These are phyloP conservation scores for Solenopsis invicta DNA, from an alignment of 1,140 invertebrate genomes.

Conservation along the genomic window DNA sequence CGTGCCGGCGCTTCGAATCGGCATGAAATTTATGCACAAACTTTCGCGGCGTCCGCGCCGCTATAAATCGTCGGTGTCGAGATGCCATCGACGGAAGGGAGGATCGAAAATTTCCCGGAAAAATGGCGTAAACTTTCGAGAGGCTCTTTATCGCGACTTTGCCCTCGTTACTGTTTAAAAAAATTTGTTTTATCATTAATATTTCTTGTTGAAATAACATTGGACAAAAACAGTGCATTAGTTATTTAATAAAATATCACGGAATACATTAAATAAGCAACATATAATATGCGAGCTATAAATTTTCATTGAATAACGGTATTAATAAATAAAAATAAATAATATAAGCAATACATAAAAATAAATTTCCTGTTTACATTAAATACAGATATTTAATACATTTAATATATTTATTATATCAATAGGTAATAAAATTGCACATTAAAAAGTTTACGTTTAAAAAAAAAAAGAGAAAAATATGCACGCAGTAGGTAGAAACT, in stretches of 20 bases:
- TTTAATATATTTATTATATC: not conserved
- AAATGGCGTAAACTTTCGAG: constrained; percentile 77
- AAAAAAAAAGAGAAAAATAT: too few relatives aligned
- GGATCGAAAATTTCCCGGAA: constrained; percentile 61
- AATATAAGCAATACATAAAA: not conserved
- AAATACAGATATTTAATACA: not conserved
- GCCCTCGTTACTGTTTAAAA: constrained; percentile 26
- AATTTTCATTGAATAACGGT: not conserved
- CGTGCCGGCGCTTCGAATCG: constrained; percentile 63
- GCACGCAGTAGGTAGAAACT: not conserved
- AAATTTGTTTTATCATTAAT: constrained; percentile 32
- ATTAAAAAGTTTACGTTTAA: not conserved
- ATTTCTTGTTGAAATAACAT: constrained; percentile 34
- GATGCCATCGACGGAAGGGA: constrained; percentile 54
- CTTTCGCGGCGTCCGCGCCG: constrained; percentile 65
- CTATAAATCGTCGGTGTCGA: constrained; percentile 68
- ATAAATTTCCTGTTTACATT: not conserved
- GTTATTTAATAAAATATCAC: constrained; percentile 10
- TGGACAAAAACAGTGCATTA: not conserved
- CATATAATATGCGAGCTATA: not conserved
- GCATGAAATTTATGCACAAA: constrained; percentile 79
- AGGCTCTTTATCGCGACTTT: constrained; percentile 36
- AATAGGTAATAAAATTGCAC: not conserved
- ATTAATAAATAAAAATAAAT: not conserved
- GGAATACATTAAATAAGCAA: not conserved